phyloP scores from a whole-genome alignment of 2,888 invertebrate species.

The Polydrusus pterygomalis region DNA sequence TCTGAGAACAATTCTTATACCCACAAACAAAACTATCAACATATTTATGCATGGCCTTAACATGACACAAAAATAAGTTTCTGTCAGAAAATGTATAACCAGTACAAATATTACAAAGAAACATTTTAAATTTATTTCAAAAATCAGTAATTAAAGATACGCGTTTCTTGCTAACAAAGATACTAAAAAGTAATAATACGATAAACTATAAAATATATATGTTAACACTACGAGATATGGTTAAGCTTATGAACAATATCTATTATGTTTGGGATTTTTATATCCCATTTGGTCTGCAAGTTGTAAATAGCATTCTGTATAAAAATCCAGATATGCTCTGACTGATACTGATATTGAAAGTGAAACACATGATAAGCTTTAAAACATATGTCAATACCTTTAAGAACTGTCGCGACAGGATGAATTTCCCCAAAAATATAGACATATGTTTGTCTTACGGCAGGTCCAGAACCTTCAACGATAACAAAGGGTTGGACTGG shows the following conservation, averaged over 20 bases:
- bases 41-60: not conserved
- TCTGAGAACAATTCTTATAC: not conserved
- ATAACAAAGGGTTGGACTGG: not conserved
- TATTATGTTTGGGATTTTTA: not conserved
- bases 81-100: not conserved
- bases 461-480: not conserved
- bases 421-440: not conserved
- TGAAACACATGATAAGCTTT: not conserved
- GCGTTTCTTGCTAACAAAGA: not conserved
- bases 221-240: not conserved
- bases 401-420: not conserved
- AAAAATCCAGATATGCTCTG: not conserved
- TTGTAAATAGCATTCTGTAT: not conserved
- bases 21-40: not conserved
- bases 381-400: constrained; percentile 3
- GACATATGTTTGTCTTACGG: not conserved
- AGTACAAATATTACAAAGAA: not conserved
- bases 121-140: not conserved
- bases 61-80: not conserved
- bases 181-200: not conserved
- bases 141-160: too few relatives aligned
- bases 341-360: not conserved
- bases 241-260: not conserved
- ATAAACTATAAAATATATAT: too few relatives aligned
- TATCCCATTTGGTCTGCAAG: not conserved